Conservation (phyloP, 2,888 invertebrate species). For the Dryobotodes eremita region DNA sequence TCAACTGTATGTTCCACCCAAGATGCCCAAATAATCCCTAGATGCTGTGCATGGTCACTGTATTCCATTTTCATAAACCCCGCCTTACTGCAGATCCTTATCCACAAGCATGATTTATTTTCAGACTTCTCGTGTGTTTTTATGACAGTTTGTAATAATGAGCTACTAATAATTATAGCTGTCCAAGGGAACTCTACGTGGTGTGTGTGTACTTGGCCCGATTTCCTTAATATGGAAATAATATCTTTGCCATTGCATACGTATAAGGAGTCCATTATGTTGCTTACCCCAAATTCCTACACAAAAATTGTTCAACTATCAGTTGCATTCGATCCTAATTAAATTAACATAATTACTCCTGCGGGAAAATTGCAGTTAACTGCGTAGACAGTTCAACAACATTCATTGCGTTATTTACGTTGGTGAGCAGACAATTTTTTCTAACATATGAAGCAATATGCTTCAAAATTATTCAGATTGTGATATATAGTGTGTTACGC, state of each 20-base stretch:
- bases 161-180: not conserved
- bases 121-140: not conserved
- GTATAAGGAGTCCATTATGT: not conserved
- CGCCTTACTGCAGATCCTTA: not conserved
- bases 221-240: constrained; percentile 10
- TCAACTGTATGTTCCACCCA: not conserved
- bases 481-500: too few relatives aligned
- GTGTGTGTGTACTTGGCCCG: constrained; percentile 1
- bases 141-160: too few relatives aligned
- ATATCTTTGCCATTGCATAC: not conserved
- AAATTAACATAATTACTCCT: not conserved
- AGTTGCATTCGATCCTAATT: not conserved
- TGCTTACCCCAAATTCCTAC: not conserved
- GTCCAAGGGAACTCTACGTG: not conserved
- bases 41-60: too few relatives aligned
- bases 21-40: not conserved
- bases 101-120: not conserved
- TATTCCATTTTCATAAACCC: not conserved
- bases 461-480: too few relatives aligned
- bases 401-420: too few relatives aligned
- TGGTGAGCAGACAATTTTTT: too few relatives aligned
- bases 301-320: not conserved
- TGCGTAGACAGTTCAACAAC: too few relatives aligned
- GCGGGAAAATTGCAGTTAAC: too few relatives aligned
- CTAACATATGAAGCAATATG: too few relatives aligned